Evolutionary conservation across 2,113 vertebrate species (phyloP).

Genomic region (Cyprinodon tularosa): DNA sequence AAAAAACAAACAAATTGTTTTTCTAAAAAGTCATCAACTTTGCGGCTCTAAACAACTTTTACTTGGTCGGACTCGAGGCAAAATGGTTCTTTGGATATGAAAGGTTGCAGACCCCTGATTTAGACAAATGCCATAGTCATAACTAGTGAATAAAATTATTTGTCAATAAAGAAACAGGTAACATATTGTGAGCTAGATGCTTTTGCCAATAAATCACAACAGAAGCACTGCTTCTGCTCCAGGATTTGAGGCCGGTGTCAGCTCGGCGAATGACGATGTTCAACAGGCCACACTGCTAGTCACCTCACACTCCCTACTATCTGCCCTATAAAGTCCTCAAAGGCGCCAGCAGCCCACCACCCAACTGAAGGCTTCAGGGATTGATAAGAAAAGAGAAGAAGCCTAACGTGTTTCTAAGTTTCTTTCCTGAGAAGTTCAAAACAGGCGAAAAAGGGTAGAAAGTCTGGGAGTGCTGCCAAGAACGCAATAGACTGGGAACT

Average conservation of each 20-base stretch:
- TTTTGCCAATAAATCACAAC: slow-evolving; percentile 53
- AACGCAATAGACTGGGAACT: slow-evolving; percentile 6
- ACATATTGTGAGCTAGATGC: slow-evolving; percentile 28
- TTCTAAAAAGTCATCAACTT: too few species aligned
- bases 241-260: slow-evolving; percentile 46
- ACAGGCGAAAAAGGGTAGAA: not conserved
- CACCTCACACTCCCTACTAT: slow-evolving; percentile 52
- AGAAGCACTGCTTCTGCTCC: slow-evolving; percentile 1
- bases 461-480: not conserved
- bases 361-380: slow-evolving; percentile 17
- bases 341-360: slow-evolving; percentile 43
- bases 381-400: slow-evolving; percentile 36
- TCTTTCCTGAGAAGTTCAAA: not conserved
- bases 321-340: slow-evolving; percentile 41
- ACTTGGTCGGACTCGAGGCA: too few species aligned
- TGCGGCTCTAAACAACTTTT: too few species aligned
- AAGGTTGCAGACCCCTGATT: not conserved
- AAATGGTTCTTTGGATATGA: too few species aligned
- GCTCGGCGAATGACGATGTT: slow-evolving; percentile 46
- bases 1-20: too few species aligned
- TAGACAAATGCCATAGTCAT: slow-evolving; percentile 35
- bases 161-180: slow-evolving; percentile 59
- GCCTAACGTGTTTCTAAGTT: not conserved
- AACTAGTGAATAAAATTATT: slow-evolving; percentile 7
- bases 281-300: slow-evolving; percentile 57